Evolutionary conservation across 92 coral and sea anemone species (phyloP).

Genomic region (Umimayanthus chanpuru): DNA sequence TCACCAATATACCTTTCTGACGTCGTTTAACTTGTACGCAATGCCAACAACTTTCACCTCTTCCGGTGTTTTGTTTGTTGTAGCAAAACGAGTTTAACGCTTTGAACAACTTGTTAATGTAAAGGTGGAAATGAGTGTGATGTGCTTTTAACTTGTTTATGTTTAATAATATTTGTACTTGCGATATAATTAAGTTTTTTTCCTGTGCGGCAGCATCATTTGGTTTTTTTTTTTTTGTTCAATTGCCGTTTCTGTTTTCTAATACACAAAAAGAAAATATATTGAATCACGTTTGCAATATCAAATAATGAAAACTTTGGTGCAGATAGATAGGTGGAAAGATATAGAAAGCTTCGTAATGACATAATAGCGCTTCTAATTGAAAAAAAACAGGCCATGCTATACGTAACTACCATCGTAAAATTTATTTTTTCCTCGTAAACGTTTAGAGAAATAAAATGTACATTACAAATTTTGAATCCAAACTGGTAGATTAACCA

Average conservation of each 20-base stretch:
- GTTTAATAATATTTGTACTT: neutral
- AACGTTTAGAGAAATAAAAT: too few relatives aligned
- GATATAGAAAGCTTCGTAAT: too few relatives aligned
- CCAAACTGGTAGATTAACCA: too few relatives aligned
- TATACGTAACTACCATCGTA: too few relatives aligned
- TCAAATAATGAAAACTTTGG: too few relatives aligned
- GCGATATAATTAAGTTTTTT: too few relatives aligned
- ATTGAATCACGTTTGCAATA: neutral
- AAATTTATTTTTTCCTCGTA: too few relatives aligned
- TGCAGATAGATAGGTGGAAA: too few relatives aligned
- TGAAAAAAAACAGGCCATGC: too few relatives aligned
- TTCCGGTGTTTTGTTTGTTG: neutral
- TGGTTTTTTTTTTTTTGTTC: neutral
- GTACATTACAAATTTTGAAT: too few relatives aligned
- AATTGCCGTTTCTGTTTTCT: neutral
- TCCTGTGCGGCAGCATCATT: neutral
- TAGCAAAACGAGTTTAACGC: neutral
- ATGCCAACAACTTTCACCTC: neutral
- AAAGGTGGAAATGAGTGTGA: neutral
- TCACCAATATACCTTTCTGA: neutral
- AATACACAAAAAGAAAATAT: neutral
- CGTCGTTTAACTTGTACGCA: neutral
- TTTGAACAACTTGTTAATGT: neutral
- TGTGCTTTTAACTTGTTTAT: neutral
- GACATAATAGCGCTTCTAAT: too few relatives aligned